Evolutionary conservation across 2,113 vertebrate species (phyloP).

Genomic region (Chloebia gouldiae): DNA sequence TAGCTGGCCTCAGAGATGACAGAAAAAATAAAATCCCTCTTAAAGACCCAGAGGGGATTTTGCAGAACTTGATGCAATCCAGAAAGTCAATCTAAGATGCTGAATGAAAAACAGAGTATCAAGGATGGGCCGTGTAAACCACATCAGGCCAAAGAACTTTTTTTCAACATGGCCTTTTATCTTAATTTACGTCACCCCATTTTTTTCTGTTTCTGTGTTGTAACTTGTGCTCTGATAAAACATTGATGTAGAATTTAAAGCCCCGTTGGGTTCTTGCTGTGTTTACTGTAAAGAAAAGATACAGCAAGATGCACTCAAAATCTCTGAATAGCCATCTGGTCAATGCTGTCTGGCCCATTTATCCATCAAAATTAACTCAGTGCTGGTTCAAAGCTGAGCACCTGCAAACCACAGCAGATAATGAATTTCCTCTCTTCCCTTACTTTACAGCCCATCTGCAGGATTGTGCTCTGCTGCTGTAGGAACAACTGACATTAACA

Average conservation of each 20-base stretch:
- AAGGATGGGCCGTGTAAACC: background rate
- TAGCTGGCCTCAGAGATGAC: background rate
- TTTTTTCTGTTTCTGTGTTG: background rate
- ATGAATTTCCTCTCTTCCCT: background rate
- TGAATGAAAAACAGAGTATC: background rate
- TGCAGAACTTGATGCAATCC: background rate
- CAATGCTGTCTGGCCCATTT: background rate
- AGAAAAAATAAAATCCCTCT: background rate
- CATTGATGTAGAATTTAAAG: background rate
- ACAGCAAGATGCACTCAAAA: background rate
- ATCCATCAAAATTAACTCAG: conserved; percentile 16
- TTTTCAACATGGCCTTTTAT: background rate
- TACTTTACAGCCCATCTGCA: background rate
- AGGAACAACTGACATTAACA: background rate
- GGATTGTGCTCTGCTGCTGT: background rate
- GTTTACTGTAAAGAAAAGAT: background rate
- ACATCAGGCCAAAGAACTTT: background rate
- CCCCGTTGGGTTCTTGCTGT: background rate
- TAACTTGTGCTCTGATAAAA: background rate
- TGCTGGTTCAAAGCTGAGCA: background rate
- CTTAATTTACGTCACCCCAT: background rate
- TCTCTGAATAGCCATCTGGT: background rate
- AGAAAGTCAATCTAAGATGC: background rate
- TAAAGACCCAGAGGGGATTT: background rate
- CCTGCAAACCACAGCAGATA: background rate